A percentile compares a stretch with the other conserved stretches of the same genome.
Evolutionary conservation across 1,140 invertebrate genomes (phyloP).

Genomic region (Drosophila novamexicana): DNA sequence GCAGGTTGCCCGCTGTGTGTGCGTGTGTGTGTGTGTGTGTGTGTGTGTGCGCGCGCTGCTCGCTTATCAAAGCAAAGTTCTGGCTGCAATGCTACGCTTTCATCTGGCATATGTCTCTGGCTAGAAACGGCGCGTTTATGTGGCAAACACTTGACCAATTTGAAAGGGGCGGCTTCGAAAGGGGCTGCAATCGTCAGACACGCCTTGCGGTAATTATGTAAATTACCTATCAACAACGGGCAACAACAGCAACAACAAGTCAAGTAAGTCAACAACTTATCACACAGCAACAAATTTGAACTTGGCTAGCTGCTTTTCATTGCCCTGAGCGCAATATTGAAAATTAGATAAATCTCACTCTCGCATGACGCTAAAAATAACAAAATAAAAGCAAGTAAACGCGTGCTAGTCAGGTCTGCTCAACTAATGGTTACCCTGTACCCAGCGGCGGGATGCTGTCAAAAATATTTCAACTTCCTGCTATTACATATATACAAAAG

Average conservation of each 20-base stretch:
- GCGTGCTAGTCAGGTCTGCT: neutral
- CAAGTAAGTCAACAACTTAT: constrained; percentile 37
- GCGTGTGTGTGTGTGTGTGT: no score
- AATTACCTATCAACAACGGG: constrained; percentile 64
- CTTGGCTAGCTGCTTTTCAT: constrained; percentile 49
- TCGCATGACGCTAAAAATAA: constrained; percentile 26
- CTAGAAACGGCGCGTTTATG: neutral
- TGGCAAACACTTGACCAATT: constrained; percentile 16
- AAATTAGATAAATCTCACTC: constrained; percentile 65
- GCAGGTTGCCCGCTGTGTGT: constrained; percentile 1
- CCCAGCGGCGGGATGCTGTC: no score
- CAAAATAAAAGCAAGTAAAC: neutral
- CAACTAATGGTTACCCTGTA: neutral
- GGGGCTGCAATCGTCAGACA: constrained; percentile 49
- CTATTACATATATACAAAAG: no score
- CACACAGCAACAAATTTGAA: constrained; percentile 55
- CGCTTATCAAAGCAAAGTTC: constrained; percentile 15
- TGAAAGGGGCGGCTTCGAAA: constrained; percentile 3
- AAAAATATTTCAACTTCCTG: no score
- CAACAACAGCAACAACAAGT: constrained; percentile 17
- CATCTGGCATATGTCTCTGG: constrained; percentile 30
- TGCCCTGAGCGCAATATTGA: constrained; percentile 42
- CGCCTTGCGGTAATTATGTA: constrained; percentile 70
- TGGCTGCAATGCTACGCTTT: constrained; percentile 13
- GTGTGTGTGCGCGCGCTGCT: neutral